Evolutionary conservation across 2,888 invertebrate genomes (phyloP).

Genomic region (Megastigmus dorsalis): DNA sequence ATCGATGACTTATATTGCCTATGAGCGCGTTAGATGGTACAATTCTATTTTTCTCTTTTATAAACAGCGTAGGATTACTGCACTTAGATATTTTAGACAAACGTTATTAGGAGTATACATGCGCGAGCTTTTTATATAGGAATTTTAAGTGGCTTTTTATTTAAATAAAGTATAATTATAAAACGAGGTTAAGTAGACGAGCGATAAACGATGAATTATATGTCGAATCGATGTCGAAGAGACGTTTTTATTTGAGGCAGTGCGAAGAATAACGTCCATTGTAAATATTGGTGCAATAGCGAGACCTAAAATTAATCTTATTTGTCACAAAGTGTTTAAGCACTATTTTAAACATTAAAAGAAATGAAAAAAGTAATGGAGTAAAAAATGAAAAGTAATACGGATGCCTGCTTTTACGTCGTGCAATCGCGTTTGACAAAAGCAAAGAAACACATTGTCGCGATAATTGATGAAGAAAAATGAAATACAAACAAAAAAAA

Average conservation of each 20-base stretch:
- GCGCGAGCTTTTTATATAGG: slow-evolving; percentile 62
- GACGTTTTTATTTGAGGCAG: slow-evolving; percentile 61
- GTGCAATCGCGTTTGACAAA: slow-evolving; percentile 58
- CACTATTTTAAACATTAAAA: slow-evolving; percentile 58
- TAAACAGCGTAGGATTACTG: slow-evolving; percentile 58
- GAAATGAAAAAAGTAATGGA: slow-evolving; percentile 18
- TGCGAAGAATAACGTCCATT: slow-evolving; percentile 68
- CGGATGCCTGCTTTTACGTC: slow-evolving; percentile 58
- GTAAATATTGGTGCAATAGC: slow-evolving; percentile 72
- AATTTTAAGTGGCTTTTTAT: slow-evolving; percentile 66
- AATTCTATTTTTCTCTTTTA: slow-evolving; percentile 62
- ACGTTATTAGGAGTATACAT: slow-evolving; percentile 57
- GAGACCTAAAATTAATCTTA: slow-evolving; percentile 68
- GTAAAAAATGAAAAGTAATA: slow-evolving; percentile 37
- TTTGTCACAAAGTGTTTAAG: slow-evolving; percentile 63
- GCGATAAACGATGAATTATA: slow-evolving; percentile 54
- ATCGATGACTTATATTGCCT: slow-evolving; percentile 52
- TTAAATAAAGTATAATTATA: slow-evolving; percentile 56
- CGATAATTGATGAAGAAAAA: slow-evolving; percentile 42
- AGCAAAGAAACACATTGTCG: slow-evolving; percentile 52
- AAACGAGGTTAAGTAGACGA: slow-evolving; percentile 54
- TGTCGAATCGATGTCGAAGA: slow-evolving; percentile 55
- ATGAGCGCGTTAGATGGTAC: slow-evolving; percentile 57
- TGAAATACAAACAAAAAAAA: slow-evolving; percentile 14
- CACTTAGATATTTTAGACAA: slow-evolving; percentile 62